Evolutionary conservation across 30 jellyfish, hydroid and myxozoan genomes (phyloP).

Genomic region (Aurelia sp.): DNA sequence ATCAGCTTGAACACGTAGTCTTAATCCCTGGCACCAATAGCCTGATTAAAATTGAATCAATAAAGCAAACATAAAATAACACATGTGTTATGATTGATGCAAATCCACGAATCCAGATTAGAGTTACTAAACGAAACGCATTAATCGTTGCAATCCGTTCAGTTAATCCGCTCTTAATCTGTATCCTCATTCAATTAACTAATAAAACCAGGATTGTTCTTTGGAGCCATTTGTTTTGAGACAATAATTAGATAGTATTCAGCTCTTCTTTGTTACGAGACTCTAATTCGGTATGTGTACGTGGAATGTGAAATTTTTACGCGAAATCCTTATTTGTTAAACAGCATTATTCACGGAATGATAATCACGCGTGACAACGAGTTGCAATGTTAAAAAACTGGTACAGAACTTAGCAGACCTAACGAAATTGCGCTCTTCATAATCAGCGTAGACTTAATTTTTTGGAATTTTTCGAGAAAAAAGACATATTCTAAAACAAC

Average conservation of each 20-base stretch:
- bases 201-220: constrained; percentile 24
- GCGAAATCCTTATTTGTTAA: too few relatives aligned
- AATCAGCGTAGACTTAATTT: too few relatives aligned
- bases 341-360: too few relatives aligned
- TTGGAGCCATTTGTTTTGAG: constrained; percentile 32
- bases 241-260: constrained; percentile 17
- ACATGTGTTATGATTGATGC: constrained; percentile 29
- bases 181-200: constrained; percentile 12
- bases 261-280: too few relatives aligned
- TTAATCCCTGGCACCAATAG: constrained; percentile 51
- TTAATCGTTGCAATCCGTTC: constrained; percentile 25
- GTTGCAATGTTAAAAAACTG: too few relatives aligned
- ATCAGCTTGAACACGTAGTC: constrained; percentile 17
- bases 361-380: too few relatives aligned
- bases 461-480: too few relatives aligned
- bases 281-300: too few relatives aligned
- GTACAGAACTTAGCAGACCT: too few relatives aligned
- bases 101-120: constrained; percentile 46
- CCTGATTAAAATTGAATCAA: constrained; percentile 21
- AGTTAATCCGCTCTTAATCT: constrained; percentile 16
- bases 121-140: constrained; percentile 15
- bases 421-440: too few relatives aligned
- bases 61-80: constrained; percentile 54
- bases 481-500: too few relatives aligned
- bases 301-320: background rate